Evolutionary conservation across 2,113 vertebrate species (phyloP).

Genomic region (Salvelinus alpinus): DNA sequence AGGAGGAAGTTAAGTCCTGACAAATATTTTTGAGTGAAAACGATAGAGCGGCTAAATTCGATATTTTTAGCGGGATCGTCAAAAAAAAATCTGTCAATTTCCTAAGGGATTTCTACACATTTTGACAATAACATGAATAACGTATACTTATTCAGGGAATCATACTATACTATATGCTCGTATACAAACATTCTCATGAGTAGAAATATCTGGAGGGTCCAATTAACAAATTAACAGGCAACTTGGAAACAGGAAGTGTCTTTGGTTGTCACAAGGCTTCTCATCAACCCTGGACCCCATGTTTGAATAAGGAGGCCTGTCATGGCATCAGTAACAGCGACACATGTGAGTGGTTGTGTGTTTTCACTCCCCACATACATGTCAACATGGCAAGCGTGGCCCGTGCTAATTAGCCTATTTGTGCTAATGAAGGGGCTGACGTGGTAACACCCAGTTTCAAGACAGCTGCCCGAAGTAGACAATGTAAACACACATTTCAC

Average conservation of each 20-base stretch:
- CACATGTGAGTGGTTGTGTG: slow-evolving; percentile 36
- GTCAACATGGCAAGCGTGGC: slow-evolving; percentile 62
- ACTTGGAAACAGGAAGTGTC: slow-evolving; percentile 33
- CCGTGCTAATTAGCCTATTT: slow-evolving; percentile 79
- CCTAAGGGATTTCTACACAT: slow-evolving; percentile 29
- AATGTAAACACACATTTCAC: slow-evolving; percentile 25
- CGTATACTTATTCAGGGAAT: slow-evolving; percentile 15
- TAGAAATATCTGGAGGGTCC: slow-evolving; percentile 62
- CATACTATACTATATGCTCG: slow-evolving; percentile 31
- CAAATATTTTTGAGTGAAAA: slow-evolving; percentile 39
- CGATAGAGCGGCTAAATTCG: slow-evolving; percentile 40
- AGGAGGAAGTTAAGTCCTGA: slow-evolving; percentile 39
- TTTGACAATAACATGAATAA: slow-evolving; percentile 44
- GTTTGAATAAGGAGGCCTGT: slow-evolving; percentile 59
- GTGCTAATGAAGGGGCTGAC: slow-evolving; percentile 81
- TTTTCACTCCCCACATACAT: slow-evolving; percentile 44
- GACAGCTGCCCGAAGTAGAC: slow-evolving; percentile 70
- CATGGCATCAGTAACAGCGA: slow-evolving; percentile 53
- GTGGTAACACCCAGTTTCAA: slow-evolving; percentile 72
- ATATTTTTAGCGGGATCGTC: background rate
- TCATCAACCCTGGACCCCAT: slow-evolving; percentile 59
- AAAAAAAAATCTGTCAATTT: background rate
- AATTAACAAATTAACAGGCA: slow-evolving; percentile 66
- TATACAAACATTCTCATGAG: slow-evolving; percentile 61
- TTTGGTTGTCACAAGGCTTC: slow-evolving; percentile 50